These are phyloP conservation scores for Hololepta plana DNA, from an alignment of 2,888 invertebrate genomes.

Conservation along the genomic window DNA sequence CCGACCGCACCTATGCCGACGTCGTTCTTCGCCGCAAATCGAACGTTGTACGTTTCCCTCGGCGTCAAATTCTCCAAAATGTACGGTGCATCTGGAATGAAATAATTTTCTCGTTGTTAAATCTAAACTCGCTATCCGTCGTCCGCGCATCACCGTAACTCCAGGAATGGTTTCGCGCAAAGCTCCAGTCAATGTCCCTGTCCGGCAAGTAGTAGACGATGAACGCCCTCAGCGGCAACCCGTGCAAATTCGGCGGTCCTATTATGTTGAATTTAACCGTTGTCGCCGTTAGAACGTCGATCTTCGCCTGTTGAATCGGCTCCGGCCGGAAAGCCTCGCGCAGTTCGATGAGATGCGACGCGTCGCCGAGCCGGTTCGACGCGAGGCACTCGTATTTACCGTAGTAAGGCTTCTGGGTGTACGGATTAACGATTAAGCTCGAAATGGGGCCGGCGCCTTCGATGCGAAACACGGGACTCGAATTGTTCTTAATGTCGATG, in stretches of 20 bases:
- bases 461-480: slow-evolving; percentile 37
- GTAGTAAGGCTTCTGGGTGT: slow-evolving; percentile 42
- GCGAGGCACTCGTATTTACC: slow-evolving; percentile 70
- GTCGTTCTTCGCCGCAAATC: slow-evolving; percentile 70
- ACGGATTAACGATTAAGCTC: slow-evolving; percentile 48
- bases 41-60: slow-evolving; percentile 59
- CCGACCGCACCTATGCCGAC: slow-evolving; percentile 65
- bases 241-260: slow-evolving; percentile 55
- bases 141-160: slow-evolving; percentile 43
- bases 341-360: slow-evolving; percentile 47
- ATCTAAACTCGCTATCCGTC: too few relatives aligned
- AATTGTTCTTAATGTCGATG: slow-evolving; percentile 21
- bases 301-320: slow-evolving; percentile 42
- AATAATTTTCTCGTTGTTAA: slow-evolving; percentile 5
- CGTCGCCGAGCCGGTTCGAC: slow-evolving; percentile 53
- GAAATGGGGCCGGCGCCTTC: slow-evolving; percentile 54
- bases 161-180: slow-evolving; percentile 57
- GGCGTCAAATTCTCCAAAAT: slow-evolving; percentile 64
- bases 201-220: slow-evolving; percentile 60
- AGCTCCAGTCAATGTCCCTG: slow-evolving; percentile 46
- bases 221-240: slow-evolving; percentile 56
- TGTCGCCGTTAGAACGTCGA: slow-evolving; percentile 61
- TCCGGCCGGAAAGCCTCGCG: slow-evolving; percentile 57
- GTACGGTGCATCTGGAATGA: slow-evolving; percentile 46
- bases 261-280: slow-evolving; percentile 64